Evolutionary conservation across 2,113 vertebrate genomes (phyloP).

Genomic region (Takifugu flavidus): DNA sequence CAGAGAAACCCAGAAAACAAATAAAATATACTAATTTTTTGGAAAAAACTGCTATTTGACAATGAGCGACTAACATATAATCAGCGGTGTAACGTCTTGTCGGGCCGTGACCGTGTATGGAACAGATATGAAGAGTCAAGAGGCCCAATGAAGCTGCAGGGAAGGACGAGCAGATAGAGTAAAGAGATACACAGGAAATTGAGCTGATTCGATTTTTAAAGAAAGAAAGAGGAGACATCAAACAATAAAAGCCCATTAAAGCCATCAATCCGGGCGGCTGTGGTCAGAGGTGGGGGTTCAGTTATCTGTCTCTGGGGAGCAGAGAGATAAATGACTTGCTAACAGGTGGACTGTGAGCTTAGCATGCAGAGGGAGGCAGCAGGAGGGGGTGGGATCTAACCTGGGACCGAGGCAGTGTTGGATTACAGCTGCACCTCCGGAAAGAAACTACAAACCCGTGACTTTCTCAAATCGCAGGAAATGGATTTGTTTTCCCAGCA

Average conservation of each 20-base stretch:
- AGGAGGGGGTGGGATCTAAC: conserved; percentile 33
- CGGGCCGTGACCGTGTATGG: background rate
- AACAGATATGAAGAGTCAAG: conserved; percentile 2
- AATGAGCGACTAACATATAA: too few species aligned
- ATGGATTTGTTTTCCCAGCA: conserved; percentile 49
- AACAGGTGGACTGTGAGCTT: conserved; percentile 61
- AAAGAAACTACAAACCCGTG: conserved; percentile 41
- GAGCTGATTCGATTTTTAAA: conserved; percentile 13
- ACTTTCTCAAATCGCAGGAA: conserved; percentile 47
- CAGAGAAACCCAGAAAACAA: background rate
- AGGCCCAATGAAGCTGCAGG: background rate
- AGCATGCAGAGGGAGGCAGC: conserved; percentile 7
- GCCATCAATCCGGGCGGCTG: conserved; percentile 29
- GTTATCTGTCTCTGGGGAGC: conserved; percentile 37
- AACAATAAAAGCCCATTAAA: conserved; percentile 48
- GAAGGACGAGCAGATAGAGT: conserved; percentile 10
- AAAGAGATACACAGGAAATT: conserved; percentile 6
- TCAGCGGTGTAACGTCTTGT: too few species aligned
- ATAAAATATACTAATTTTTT: background rate
- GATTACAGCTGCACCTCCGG: conserved; percentile 57
- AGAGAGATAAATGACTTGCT: conserved; percentile 65
- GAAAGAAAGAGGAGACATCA: conserved; percentile 28
- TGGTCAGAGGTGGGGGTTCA: conserved; percentile 29
- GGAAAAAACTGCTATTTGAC: too few species aligned
- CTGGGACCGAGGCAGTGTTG: conserved; percentile 33